Conservation (phyloP, 2,797 vertebrate genomes). For the Labroides dimidiatus region DNA sequence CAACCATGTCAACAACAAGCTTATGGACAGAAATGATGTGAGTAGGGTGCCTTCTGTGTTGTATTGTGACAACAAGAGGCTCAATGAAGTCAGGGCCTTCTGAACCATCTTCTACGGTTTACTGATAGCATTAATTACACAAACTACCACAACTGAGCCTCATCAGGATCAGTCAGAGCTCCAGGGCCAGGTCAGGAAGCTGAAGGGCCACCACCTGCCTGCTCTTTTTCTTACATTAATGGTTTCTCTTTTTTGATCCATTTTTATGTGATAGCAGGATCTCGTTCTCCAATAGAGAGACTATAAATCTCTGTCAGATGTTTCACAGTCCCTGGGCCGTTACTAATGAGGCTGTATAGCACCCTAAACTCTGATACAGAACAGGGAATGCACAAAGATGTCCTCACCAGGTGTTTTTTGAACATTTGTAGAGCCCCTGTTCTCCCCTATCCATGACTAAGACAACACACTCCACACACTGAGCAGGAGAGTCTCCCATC, state of each 20-base stretch:
- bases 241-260: constrained; percentile 10
- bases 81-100: background rate
- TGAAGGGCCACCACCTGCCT: constrained; percentile 1
- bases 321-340: constrained; percentile 6
- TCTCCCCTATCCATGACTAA: constrained; percentile 14
- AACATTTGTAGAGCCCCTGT: constrained; percentile 17
- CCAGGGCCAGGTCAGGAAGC: background rate
- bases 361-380: constrained; percentile 8
- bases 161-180: constrained; percentile 2
- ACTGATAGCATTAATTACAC: constrained; percentile 18
- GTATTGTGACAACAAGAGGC: background rate
- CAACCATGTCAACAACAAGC: no score
- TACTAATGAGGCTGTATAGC: constrained; percentile 24
- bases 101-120: background rate
- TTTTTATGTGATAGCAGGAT: constrained; percentile 4
- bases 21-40: no score
- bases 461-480: constrained; percentile 1
- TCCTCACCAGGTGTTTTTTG: constrained; percentile 32
- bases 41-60: no score
- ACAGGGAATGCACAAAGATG: constrained; percentile 1
- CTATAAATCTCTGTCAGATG: constrained; percentile 6
- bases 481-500: constrained; percentile 41
- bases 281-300: background rate
- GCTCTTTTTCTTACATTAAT: constrained; percentile 6
- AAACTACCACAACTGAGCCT: constrained; percentile 10